A percentile compares a stretch with the other conserved stretches of the same genome.
phyloP scores from a whole-genome alignment of 2,888 invertebrate genomes.

The Cremastinae sp. region DNA sequence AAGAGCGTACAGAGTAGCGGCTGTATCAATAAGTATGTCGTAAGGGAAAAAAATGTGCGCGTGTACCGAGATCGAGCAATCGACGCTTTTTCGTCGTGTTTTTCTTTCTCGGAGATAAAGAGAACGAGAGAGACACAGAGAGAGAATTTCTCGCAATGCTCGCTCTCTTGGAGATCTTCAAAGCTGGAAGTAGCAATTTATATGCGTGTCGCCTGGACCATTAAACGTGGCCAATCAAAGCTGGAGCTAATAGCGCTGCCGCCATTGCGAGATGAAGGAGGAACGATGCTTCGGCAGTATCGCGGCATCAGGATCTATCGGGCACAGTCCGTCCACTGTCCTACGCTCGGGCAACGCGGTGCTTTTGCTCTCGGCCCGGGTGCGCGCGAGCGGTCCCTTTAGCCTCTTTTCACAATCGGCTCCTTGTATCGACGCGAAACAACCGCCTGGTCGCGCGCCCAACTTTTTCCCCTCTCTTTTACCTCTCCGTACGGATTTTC shows the following conservation, averaged over 20 bases:
- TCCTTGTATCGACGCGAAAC: slow-evolving; percentile 78
- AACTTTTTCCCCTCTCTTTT: slow-evolving; percentile 55
- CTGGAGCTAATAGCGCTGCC: slow-evolving; percentile 76
- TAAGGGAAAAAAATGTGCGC: slow-evolving; percentile 7
- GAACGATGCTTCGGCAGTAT: slow-evolving; percentile 72
- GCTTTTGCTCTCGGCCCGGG: slow-evolving; percentile 57
- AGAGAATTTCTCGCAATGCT: slow-evolving; percentile 4
- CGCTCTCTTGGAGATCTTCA: slow-evolving; percentile 73
- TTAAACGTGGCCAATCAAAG: slow-evolving; percentile 79
- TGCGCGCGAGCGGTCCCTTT: slow-evolving; percentile 71
- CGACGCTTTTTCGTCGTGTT: slow-evolving; percentile 5
- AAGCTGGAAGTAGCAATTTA: slow-evolving; percentile 78
- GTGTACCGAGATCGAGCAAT: not conserved
- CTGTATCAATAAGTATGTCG: slow-evolving; percentile 19
- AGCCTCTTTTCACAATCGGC: slow-evolving; percentile 75
- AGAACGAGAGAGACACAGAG: too few relatives aligned
- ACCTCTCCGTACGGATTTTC: slow-evolving; percentile 44
- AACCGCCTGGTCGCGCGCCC: slow-evolving; percentile 63
- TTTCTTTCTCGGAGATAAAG: slow-evolving; percentile 18
- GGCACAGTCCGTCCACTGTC: slow-evolving; percentile 76
- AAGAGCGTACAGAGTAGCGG: slow-evolving; percentile 7
- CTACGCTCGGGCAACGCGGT: slow-evolving; percentile 56
- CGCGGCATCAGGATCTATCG: slow-evolving; percentile 78
- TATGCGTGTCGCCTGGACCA: slow-evolving; percentile 78
- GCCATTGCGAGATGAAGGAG: slow-evolving; percentile 70